These are phyloP conservation scores for Schizothorax lantsangensis DNA, from an alignment of 2,797 vertebrate genomes.

Conservation along the genomic window DNA sequence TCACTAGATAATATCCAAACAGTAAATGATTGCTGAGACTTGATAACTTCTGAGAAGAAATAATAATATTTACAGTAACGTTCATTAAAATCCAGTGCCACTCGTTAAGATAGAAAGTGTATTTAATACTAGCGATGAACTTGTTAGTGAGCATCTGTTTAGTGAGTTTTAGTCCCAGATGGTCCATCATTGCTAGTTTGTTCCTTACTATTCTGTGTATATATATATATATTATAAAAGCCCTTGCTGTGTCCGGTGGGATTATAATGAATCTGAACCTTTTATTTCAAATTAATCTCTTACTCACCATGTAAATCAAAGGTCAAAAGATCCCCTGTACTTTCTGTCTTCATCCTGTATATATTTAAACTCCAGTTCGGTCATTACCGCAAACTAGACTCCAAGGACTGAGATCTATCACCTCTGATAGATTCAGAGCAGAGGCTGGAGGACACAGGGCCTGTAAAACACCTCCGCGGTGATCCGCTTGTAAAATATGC, in stretches of 20 bases:
- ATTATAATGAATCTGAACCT: conserved; percentile 1
- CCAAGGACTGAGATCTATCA: conserved; percentile 54
- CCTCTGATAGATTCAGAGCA: conserved; percentile 53
- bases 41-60: background rate
- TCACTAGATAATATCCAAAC: background rate
- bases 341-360: conserved; percentile 18
- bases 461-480: conserved; percentile 34
- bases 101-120: background rate
- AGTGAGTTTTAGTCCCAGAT: background rate
- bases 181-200: background rate
- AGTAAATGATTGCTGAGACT: conserved; percentile 24
- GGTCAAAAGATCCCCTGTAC: conserved; percentile 38
- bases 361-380: conserved; percentile 39
- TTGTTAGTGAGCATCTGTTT: background rate
- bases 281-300: conserved; percentile 37
- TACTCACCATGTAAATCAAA: conserved; percentile 42
- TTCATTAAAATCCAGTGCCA: background rate
- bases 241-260: background rate
- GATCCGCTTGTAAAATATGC: conserved; percentile 43
- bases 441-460: conserved; percentile 39
- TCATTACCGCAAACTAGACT: conserved; percentile 46
- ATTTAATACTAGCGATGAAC: background rate
- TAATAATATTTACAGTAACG: background rate
- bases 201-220: background rate
- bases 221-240: background rate